These are phyloP conservation scores for Eudemis profundana DNA, from an alignment of 2,888 invertebrate species.

Conservation along the genomic window DNA sequence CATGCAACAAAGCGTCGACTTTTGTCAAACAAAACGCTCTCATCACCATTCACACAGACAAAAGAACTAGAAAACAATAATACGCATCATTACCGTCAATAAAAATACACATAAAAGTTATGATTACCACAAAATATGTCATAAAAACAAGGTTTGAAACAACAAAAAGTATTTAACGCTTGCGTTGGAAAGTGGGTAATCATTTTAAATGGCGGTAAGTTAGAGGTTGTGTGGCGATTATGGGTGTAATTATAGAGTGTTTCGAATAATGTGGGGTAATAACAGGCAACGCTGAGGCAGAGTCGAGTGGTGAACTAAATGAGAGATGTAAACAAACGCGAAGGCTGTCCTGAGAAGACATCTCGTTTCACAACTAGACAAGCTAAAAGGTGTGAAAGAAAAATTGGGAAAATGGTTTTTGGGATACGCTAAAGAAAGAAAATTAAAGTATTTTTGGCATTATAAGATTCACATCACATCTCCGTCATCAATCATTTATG, in stretches of 20 bases:
- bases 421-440: too few relatives aligned
- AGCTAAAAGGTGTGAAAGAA: not conserved
- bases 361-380: not conserved
- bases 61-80: constrained; percentile 31
- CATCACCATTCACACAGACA: constrained; percentile 27
- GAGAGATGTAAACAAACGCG: constrained; percentile 32
- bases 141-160: constrained; percentile 36
- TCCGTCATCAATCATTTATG: too few relatives aligned
- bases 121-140: constrained; percentile 21
- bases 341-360: constrained; percentile 8
- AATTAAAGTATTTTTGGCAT: too few relatives aligned
- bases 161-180: constrained; percentile 28
- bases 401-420: too few relatives aligned
- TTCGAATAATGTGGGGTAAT: constrained; percentile 51
- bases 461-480: too few relatives aligned
- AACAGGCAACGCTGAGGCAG: constrained; percentile 46
- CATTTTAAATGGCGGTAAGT: constrained; percentile 54
- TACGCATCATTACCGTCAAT: constrained; percentile 32
- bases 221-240: constrained; percentile 47
- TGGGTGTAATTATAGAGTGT: constrained; percentile 50
- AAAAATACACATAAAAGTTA: constrained; percentile 31
- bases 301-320: constrained; percentile 18
- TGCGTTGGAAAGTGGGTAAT: constrained; percentile 44
- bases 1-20: constrained; percentile 10
- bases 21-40: constrained; percentile 21